phyloP scores from a whole-genome alignment of 1,140 invertebrate genomes.

The Chrysopa pallens region DNA sequence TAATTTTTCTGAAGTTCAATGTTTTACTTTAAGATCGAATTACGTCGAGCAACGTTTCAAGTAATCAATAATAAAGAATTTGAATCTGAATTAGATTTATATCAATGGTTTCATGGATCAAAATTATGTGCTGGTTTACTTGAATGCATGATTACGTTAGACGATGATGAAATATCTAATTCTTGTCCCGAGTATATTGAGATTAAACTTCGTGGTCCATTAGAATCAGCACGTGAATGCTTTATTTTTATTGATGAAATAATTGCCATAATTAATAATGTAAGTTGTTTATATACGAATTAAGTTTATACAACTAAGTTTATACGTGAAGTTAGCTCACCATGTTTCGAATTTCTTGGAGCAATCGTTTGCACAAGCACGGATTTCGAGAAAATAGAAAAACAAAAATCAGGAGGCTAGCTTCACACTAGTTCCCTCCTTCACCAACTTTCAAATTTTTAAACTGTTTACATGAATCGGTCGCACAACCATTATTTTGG shows the following conservation, averaged over 20 bases:
- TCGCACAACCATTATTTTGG: too few species aligned
- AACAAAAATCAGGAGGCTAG: too few species aligned
- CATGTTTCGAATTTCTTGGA: too few species aligned
- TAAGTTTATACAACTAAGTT: too few species aligned
- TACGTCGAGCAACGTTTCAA: constrained; percentile 35
- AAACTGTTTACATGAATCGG: too few species aligned
- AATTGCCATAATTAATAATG: constrained; percentile 46
- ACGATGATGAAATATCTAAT: constrained; percentile 26
- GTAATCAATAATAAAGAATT: constrained; percentile 31
- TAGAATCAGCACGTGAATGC: constrained; percentile 31
- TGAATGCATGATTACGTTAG: constrained; percentile 54
- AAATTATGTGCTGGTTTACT: constrained; percentile 54
- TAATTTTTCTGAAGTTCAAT: too few species aligned
- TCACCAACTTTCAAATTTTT: too few species aligned
- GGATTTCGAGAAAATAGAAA: too few species aligned
- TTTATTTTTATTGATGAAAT: constrained; percentile 66
- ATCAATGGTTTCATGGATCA: constrained; percentile 66
- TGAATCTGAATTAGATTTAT: constrained; percentile 42
- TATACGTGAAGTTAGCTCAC: too few species aligned
- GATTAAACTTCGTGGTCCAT: constrained; percentile 54
- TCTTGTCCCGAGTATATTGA: constrained; percentile 38
- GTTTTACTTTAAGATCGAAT: constrained; percentile 31
- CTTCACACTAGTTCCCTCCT: too few species aligned
- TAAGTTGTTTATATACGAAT: too few species aligned
- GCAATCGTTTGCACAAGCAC: too few species aligned